phyloP scores from a whole-genome alignment of 2,113 vertebrate species.

The Irena cyanogastra region DNA sequence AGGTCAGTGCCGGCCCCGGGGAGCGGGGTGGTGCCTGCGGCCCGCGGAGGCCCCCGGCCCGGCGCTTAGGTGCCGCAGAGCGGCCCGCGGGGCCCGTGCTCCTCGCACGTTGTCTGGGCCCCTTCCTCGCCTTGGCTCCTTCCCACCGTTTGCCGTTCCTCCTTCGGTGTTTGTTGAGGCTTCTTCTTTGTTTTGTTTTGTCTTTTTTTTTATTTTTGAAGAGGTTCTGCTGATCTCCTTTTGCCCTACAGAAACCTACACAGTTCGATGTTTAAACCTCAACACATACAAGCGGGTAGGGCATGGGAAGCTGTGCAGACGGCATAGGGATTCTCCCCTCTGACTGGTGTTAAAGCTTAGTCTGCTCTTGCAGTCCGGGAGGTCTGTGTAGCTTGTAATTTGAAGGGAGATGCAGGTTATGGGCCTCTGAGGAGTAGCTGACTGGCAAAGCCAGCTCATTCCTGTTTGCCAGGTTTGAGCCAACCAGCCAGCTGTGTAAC shows the following conservation, averaged over 20 bases:
- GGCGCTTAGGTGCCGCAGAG: neutral
- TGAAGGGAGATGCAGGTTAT: neutral
- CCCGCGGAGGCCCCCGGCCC: neutral
- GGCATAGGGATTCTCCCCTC: accelerated
- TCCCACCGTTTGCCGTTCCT: neutral
- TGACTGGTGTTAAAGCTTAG: accelerated
- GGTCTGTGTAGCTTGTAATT: accelerated
- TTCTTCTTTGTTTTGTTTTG: no score
- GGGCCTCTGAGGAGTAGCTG: neutral
- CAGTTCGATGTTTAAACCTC: neutral
- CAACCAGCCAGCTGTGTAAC: neutral
- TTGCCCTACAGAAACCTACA: no score
- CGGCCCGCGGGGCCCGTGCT: neutral
- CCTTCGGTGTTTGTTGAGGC: neutral
- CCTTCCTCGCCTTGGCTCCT: neutral
- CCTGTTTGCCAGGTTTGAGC: neutral
- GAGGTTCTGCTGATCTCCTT: no score
- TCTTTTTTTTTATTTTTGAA: no score
- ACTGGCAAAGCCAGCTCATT: accelerated
- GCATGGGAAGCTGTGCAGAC: neutral
- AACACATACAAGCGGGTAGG: accelerated
- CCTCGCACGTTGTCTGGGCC: neutral
- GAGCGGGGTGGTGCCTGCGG: neutral
- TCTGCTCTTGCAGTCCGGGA: accelerated
- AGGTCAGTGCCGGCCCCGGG: constrained; percentile 33